Evolutionary conservation across 2,888 invertebrate species (phyloP).

Genomic region (Periphyllus acericola): DNA sequence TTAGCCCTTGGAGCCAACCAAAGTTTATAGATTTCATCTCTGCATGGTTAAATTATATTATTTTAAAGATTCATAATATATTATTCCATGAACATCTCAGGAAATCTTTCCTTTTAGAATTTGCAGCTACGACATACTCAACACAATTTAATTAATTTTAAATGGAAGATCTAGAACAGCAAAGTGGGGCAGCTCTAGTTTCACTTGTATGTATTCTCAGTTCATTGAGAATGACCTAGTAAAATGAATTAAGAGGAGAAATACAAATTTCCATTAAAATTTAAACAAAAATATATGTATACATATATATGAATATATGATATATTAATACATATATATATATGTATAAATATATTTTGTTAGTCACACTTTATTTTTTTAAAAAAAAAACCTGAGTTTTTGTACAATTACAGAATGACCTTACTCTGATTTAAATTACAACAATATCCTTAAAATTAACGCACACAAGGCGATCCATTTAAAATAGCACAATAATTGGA

Average conservation of each 20-base stretch:
- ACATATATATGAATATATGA: neutral
- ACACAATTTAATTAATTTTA: too few relatives aligned
- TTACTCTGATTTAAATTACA: conserved; percentile 1
- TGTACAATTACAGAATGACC: conserved; percentile 33
- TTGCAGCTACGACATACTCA: too few relatives aligned
- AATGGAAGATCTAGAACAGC: too few relatives aligned
- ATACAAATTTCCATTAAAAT: neutral
- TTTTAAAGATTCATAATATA: too few relatives aligned
- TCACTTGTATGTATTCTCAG: too few relatives aligned
- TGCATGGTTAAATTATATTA: too few relatives aligned
- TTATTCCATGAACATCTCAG: too few relatives aligned
- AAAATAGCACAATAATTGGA: neutral
- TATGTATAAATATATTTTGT: conserved; percentile 10
- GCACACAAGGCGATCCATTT: neutral
- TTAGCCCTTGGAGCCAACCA: too few relatives aligned
- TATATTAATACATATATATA: neutral
- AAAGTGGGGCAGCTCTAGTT: too few relatives aligned
- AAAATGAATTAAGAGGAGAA: neutral
- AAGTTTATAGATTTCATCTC: too few relatives aligned
- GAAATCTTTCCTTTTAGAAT: too few relatives aligned
- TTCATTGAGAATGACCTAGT: neutral
- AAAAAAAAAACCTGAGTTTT: neutral
- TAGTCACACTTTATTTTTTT: conserved; percentile 28
- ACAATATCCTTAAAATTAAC: conserved; percentile 22
- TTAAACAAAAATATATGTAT: neutral